phyloP scores from a whole-genome alignment of 1,140 invertebrate species.

The Melanaphis sacchari region DNA sequence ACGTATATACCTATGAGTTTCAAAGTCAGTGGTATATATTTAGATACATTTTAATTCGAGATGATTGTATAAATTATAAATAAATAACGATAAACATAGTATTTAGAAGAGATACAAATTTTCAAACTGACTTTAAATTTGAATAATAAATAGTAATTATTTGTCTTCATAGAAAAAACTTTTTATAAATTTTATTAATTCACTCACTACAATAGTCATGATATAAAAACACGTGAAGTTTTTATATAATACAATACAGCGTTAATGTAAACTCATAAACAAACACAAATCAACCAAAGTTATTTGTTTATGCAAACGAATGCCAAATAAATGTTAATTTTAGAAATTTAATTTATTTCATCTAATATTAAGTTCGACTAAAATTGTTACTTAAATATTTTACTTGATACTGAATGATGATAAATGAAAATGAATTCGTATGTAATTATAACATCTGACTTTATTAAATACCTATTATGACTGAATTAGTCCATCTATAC shows the following conservation, averaged over 20 bases:
- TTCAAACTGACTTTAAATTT: not conserved
- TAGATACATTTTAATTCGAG: not conserved
- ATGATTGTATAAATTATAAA: not conserved
- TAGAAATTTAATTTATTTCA: not conserved
- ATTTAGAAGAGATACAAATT: not conserved
- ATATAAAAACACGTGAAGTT: not conserved
- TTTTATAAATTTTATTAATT: not conserved
- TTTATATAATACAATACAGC: not conserved
- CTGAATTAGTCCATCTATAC: no score
- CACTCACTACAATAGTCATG: not conserved
- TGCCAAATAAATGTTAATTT: constrained; percentile 14
- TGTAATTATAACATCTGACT: not conserved
- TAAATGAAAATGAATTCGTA: not conserved
- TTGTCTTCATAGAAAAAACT: not conserved
- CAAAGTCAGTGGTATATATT: not conserved
- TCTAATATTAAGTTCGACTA: not conserved
- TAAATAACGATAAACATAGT: not conserved
- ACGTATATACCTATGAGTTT: not conserved
- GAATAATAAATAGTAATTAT: not conserved
- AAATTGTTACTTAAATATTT: not conserved
- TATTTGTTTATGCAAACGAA: constrained; percentile 11
- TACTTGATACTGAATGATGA: not conserved
- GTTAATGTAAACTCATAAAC: not conserved
- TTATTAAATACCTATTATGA: not conserved
- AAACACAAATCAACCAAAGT: not conserved